A percentile compares a stretch with the other conserved stretches of the same genome.
These are phyloP conservation scores for Coilia nasus DNA, from an alignment of 2,797 vertebrate species.

Conservation along the genomic window DNA sequence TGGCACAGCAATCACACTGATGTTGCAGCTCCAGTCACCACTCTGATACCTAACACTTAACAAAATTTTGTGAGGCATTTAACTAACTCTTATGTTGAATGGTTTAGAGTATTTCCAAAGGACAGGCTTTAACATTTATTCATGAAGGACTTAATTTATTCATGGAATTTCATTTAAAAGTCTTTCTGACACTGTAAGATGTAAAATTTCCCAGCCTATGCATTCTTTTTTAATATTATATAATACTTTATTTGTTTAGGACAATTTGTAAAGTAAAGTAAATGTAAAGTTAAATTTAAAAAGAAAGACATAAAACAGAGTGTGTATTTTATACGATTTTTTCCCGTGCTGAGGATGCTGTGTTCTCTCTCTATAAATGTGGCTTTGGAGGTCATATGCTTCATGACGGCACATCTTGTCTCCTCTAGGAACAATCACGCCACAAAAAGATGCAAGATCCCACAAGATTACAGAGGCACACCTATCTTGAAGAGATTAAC, in stretches of 20 bases:
- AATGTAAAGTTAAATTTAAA: background rate
- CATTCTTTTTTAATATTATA: no score
- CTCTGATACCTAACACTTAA: no score
- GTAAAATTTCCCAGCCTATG: no score
- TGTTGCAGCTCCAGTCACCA: no score
- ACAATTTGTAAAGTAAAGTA: background rate
- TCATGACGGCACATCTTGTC: background rate
- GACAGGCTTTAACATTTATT: background rate
- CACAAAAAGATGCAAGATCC: background rate
- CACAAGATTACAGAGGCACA: slow-evolving; percentile 57
- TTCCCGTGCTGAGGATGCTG: background rate
- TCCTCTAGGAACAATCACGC: background rate
- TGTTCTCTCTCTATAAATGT: background rate
- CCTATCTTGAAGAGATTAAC: slow-evolving; percentile 67
- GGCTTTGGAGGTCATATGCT: background rate
- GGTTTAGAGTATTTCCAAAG: no score
- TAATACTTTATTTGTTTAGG: background rate
- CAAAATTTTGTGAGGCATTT: no score
- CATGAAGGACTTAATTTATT: background rate
- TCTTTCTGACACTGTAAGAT: background rate
- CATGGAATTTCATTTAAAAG: background rate
- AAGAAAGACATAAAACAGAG: background rate
- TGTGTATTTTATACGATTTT: background rate
- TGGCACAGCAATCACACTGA: no score
- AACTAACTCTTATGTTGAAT: no score